Conservation (phyloP, 2,113 vertebrate genomes). For the Heptranchias perlo region DNA sequence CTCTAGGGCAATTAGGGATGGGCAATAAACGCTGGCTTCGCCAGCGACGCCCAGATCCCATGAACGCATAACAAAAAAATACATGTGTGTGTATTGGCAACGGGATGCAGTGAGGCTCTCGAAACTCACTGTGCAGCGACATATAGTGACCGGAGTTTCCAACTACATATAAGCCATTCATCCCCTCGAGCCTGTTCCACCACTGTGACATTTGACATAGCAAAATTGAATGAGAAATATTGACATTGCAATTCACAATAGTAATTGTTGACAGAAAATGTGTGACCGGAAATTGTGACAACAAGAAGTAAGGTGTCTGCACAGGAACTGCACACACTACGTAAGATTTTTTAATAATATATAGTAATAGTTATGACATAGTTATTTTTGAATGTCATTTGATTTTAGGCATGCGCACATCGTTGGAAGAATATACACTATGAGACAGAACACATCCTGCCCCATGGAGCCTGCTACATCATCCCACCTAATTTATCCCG, state of each 20-base stretch:
- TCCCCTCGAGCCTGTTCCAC: no score
- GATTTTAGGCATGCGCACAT: constrained; percentile 83
- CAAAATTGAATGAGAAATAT: neutral
- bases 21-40: no score
- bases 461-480: constrained; percentile 88
- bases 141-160: neutral
- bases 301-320: neutral
- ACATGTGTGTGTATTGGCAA: no score
- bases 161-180: no score
- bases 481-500: constrained; percentile 80
- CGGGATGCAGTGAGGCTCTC: neutral
- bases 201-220: no score
- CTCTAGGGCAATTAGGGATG: no score
- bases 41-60: no score
- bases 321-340: no score
- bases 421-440: constrained; percentile 98
- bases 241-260: neutral
- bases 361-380: neutral
- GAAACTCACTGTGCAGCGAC: neutral
- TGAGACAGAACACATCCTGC: constrained; percentile 80
- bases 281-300: neutral
- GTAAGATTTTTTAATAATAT: neutral
- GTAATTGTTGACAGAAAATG: neutral
- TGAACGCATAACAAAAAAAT: no score
- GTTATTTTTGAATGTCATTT: constrained; percentile 36